Evolutionary conservation across 2,113 vertebrate genomes (phyloP).

Genomic region (Toxotes chatareus): DNA sequence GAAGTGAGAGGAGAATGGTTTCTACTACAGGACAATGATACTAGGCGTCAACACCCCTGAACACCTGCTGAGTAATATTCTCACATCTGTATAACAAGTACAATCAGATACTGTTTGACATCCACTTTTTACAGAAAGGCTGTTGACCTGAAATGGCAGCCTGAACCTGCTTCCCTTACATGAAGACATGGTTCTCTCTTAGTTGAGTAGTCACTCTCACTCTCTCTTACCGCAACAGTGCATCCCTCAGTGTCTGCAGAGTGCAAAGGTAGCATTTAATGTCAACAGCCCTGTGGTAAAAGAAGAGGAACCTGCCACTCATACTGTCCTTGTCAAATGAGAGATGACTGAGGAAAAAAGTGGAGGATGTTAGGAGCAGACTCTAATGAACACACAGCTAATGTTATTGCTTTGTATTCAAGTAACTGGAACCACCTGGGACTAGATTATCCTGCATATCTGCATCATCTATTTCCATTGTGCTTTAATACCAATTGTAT

Average conservation of each 20-base stretch:
- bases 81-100: neutral
- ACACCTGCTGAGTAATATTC: neutral
- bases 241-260: too few relatives aligned
- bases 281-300: neutral
- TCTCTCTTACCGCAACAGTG: neutral
- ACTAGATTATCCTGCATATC: too few relatives aligned
- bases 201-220: too few relatives aligned
- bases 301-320: neutral
- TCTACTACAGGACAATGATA: too few relatives aligned
- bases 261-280: too few relatives aligned
- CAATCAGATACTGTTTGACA: neutral
- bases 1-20: neutral
- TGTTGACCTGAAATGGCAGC: neutral
- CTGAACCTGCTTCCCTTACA: neutral
- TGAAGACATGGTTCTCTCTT: too few relatives aligned
- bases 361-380: neutral
- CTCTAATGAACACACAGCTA: neutral
- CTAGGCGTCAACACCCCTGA: neutral
- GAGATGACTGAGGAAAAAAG: neutral
- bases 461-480: too few relatives aligned
- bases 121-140: neutral
- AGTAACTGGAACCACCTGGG: too few relatives aligned
- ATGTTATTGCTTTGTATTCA: too few relatives aligned
- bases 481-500: too few relatives aligned
- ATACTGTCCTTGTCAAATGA: neutral